These are phyloP conservation scores for Rhodophaea formosa DNA, from an alignment of 2,888 invertebrate species.

Conservation along the genomic window DNA sequence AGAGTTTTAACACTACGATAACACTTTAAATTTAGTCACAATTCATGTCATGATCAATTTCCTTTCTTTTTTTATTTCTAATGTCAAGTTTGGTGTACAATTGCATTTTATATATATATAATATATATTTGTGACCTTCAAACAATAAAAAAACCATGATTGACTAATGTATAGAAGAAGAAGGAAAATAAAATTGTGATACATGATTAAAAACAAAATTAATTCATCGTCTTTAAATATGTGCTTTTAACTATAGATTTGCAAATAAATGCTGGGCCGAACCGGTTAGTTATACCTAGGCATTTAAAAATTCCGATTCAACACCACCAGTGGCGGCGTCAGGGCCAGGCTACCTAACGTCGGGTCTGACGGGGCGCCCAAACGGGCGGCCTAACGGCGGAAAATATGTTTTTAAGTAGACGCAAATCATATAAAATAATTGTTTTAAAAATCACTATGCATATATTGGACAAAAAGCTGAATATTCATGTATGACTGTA, in stretches of 20 bases:
- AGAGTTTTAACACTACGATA: slow-evolving; percentile 34
- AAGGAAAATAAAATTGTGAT: slow-evolving; percentile 38
- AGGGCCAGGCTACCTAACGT: no score
- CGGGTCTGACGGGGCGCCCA: no score
- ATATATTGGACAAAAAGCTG: no score
- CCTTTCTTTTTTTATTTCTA: slow-evolving; percentile 35
- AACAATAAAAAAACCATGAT: slow-evolving; percentile 50
- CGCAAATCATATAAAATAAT: no score
- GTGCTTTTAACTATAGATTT: slow-evolving; percentile 16
- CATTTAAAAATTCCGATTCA: neutral
- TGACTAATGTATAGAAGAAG: slow-evolving; percentile 41
- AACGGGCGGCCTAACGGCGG: no score
- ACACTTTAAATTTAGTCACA: slow-evolving; percentile 46
- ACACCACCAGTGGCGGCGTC: no score
- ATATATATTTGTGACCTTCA: slow-evolving; percentile 51
- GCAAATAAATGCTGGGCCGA: slow-evolving; percentile 9
- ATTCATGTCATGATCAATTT: slow-evolving; percentile 57
- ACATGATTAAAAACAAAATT: slow-evolving; percentile 27
- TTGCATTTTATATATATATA: slow-evolving; percentile 39
- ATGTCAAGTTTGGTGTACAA: slow-evolving; percentile 35
- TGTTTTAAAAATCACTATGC: no score
- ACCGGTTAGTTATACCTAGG: slow-evolving; percentile 4
- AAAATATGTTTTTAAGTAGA: no score
- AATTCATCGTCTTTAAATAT: slow-evolving; percentile 23
- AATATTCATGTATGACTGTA: no score